Base-by-base conservation (phyloP, 2,113 vertebrate species). In the Lanius ludovicianus region DNA sequence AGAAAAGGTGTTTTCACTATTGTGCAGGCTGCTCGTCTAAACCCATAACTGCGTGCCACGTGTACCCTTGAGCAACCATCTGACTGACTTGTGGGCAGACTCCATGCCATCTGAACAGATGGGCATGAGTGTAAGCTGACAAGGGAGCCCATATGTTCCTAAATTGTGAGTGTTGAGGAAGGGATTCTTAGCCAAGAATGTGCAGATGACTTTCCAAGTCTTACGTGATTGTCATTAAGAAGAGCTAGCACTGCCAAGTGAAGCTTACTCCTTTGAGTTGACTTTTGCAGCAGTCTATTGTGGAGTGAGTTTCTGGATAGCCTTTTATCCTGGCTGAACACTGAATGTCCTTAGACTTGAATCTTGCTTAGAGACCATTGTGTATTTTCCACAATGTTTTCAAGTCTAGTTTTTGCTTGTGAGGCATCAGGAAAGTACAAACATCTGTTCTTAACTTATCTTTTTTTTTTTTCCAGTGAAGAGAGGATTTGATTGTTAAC, bases 121-220 rank as follows among this genome's bases (percentile, higher is more conserved):
- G 96, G 93, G 74, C 75, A 77, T 84, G 88, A 96, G 84, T 93
- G 84, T 94, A 92, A 97, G 87, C 93, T 97, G 96, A 96, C 96
- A 97, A 94, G 76, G 75, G 71, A 63, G 89, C 91, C 87, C 97
- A 98, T 96, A 97, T 97, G 96, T 93, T 98, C 82, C 83, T 96
- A 93, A 96, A 97, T 78, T 77, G 39, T 93, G 89, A 96, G 78
- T 83, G 79, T 55, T 79, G 81, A 93, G 89, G 85, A 83, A 21
- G 57, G 28, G 74, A 83, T 85, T 73, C 94, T 81, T 79, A 92
- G 95, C 95, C 96, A 98, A 95, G 89, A 96, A 89, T 89, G 81
- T 89, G 84, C 39, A 95, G 95, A 97, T 95, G 79, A 93, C 95
- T 89, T 63, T 96, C 59, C 71, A 89, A 95, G 31, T 69, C 75